Conservation (phyloP, 2,888 invertebrate species). For the Sepioteuthis lessoniana region DNA sequence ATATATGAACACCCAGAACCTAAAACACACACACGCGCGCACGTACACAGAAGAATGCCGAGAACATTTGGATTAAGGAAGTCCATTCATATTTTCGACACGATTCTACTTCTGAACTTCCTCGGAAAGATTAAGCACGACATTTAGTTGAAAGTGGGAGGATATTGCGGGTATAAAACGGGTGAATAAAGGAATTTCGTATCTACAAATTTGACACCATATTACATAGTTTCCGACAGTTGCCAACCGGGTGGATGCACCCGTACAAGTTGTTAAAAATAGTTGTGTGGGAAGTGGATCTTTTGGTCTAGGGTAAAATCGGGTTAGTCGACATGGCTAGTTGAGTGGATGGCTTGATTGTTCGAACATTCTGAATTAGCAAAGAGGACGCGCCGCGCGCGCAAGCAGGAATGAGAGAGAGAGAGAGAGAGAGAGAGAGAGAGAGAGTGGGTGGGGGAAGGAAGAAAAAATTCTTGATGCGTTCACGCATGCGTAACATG, state of each 20-base stretch:
- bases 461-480: not conserved
- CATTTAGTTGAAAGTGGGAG: not conserved
- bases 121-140: not conserved
- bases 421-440: not conserved
- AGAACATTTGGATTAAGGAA: not conserved
- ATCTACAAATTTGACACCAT: constrained; percentile 33
- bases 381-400: too few relatives aligned
- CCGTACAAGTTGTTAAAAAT: not conserved
- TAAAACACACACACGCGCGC: too few relatives aligned
- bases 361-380: not conserved
- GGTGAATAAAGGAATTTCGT: constrained; percentile 33
- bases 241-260: constrained; percentile 33
- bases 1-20: too few relatives aligned
- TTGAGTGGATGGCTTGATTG: not conserved
- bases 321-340: not conserved
- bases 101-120: not conserved
- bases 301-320: not conserved
- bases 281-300: not conserved
- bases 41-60: too few relatives aligned
- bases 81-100: not conserved
- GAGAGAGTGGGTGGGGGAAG: not conserved
- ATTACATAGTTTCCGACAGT: not conserved
- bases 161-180: not conserved
- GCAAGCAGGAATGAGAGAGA: too few relatives aligned
- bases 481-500: not conserved